These are phyloP conservation scores for Dastarcus helophoroides DNA, from an alignment of 2,888 invertebrate genomes.

Conservation along the genomic window DNA sequence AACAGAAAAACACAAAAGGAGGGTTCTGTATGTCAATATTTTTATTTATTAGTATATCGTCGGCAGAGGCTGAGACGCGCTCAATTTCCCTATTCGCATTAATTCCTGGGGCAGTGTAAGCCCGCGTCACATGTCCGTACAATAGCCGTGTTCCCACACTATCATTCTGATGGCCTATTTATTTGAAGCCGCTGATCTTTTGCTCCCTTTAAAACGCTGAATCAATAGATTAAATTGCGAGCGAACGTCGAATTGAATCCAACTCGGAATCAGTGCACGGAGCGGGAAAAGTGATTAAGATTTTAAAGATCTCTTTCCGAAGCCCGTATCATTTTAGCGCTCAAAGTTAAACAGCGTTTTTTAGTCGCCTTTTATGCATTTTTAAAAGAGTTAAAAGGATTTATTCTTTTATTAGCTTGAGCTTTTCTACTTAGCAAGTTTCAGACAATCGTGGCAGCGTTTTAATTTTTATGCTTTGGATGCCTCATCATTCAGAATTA, in stretches of 20 bases:
- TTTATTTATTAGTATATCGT: conserved; percentile 23
- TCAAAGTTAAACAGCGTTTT: conserved; percentile 34
- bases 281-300: conserved; percentile 37
- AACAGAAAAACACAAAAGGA: conserved; percentile 2
- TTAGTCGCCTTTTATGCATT: conserved; percentile 32
- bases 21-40: conserved; percentile 18
- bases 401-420: conserved; percentile 30
- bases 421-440: conserved; percentile 29
- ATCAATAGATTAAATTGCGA: conserved; percentile 37
- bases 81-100: conserved; percentile 22
- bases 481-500: no score
- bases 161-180: conserved; percentile 33
- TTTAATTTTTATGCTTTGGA: conserved; percentile 29
- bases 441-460: conserved; percentile 26
- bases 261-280: conserved; percentile 27
- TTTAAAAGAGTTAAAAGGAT: conserved; percentile 33
- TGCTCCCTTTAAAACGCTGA: conserved; percentile 35
- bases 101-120: conserved; percentile 27
- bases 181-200: conserved; percentile 35
- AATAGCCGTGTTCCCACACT: conserved; percentile 34
- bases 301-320: conserved; percentile 31
- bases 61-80: conserved; percentile 12
- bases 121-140: conserved; percentile 33
- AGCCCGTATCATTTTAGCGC: conserved; percentile 33
- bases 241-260: conserved; percentile 28